Evolutionary conservation across 2,888 invertebrate species (phyloP), one percentile per base, ranked within the genome.

Genomic region (Myopa testacea): DNA sequence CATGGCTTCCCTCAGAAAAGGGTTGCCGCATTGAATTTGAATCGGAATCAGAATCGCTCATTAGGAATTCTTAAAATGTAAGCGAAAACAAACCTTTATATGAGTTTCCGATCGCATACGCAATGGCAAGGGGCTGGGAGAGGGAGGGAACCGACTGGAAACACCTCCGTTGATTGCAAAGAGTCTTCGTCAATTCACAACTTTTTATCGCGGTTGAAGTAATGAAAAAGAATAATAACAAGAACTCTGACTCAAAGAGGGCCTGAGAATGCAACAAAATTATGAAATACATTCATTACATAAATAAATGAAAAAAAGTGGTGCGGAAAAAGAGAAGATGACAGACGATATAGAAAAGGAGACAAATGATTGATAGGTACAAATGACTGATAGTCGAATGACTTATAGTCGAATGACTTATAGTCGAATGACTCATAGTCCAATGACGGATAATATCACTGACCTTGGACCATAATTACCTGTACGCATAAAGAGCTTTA

Each of bases 131-230:
- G 26, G 26, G 26, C 26, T 26, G 26, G 2, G 26, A 26, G 26
- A 26, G 26, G 26, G 26, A 26, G 26, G 26, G 10, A 3, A 3
- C 6, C 3, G 3, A 45, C 6, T 45, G 45, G 45, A 45, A 40
- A 69, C 69, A 69, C 45, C 50, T 69, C 69, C 12, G 45, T 50
- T n/a, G 45, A 45, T 69, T 69, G 69, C 69, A 50, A 69, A 69
- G 16, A n/a, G 16, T 40, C 40, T 40, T 40, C 10, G n/a, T 40
- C n/a, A 67, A 37, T 63, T 63, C 37, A 63, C 19, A 26, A 63
- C 63, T 63, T 34, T 62, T 16, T 62, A 37, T 37, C 34, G 63
- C 63, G 14, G 63, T 37, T 63, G 34, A 63, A 26, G 45, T 6
- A 45, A 45, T 10, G 45, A 45, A 45, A 26, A 26, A 26, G 45